Conservation (phyloP, 2,888 invertebrate genomes). For the Noctua comes region DNA sequence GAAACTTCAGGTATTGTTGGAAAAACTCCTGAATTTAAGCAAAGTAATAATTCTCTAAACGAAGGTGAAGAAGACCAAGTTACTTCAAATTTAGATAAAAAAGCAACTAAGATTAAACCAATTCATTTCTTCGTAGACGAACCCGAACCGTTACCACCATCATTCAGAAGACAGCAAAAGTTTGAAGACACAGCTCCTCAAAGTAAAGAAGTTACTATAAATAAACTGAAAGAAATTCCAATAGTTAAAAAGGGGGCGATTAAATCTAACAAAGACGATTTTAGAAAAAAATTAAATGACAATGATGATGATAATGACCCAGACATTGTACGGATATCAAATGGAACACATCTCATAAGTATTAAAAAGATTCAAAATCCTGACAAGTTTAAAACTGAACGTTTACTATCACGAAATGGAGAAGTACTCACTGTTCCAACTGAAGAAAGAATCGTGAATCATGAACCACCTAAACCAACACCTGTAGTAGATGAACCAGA, state of each 20-base stretch:
- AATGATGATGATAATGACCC: conserved; percentile 1
- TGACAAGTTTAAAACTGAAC: conserved; percentile 10
- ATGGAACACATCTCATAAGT: conserved; percentile 52
- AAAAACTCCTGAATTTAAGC: neutral
- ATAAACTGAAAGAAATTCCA: conserved; percentile 29
- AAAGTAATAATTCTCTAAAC: neutral
- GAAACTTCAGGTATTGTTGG: neutral
- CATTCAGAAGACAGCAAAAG: neutral
- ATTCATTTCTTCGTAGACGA: conserved; percentile 44
- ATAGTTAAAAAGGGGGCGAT: conserved; percentile 4
- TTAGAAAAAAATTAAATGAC: neutral
- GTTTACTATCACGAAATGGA: neutral
- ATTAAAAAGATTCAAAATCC: conserved; percentile 40
- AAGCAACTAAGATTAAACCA: conserved; percentile 7
- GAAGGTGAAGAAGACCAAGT: neutral
- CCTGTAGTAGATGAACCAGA: neutral
- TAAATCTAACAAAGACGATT: neutral
- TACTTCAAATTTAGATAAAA: neutral
- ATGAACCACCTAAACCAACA: conserved; percentile 8
- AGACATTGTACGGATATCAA: conserved; percentile 27
- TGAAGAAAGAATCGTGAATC: conserved; percentile 49
- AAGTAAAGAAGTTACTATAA: conserved; percentile 5
- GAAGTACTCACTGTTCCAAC: neutral
- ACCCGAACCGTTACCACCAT: conserved; percentile 35
- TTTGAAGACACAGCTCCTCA: neutral